phyloP scores from a whole-genome alignment of 2,113 vertebrate genomes.

The Erinaceus europaeus region DNA sequence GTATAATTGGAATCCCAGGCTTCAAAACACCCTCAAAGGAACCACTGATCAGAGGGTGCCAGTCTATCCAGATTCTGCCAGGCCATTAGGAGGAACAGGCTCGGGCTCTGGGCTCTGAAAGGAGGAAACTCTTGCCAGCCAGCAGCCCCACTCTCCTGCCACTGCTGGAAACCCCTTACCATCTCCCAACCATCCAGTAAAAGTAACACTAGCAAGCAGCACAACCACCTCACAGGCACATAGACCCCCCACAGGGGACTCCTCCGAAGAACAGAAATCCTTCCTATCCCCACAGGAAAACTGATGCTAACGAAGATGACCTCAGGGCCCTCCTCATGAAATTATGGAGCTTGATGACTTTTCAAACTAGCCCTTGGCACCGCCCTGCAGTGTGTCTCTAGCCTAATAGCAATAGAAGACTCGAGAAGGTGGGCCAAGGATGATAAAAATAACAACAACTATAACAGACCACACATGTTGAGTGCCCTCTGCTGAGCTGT shows the following conservation, averaged over 20 bases:
- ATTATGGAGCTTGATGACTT: background rate
- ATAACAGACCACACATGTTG: background rate
- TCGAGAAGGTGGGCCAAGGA: background rate
- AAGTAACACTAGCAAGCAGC: too few relatives aligned
- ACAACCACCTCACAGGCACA: too few relatives aligned
- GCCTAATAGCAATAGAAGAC: background rate
- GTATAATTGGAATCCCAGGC: background rate
- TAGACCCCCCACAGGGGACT: too few relatives aligned
- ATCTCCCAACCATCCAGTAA: too few relatives aligned
- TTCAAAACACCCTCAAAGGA: background rate
- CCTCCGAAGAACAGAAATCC: background rate
- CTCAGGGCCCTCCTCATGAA: rapidly evolving
- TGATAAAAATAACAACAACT: background rate
- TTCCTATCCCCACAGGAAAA: background rate
- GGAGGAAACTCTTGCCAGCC: too few relatives aligned
- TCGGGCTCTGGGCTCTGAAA: too few relatives aligned
- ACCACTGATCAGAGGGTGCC: background rate
- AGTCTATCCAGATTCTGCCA: background rate
- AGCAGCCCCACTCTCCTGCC: too few relatives aligned
- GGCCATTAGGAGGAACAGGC: too few relatives aligned
- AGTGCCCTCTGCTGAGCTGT: too few relatives aligned
- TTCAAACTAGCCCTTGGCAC: background rate
- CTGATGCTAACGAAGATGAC: background rate
- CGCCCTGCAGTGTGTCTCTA: background rate
- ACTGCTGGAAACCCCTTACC: too few relatives aligned